Base-by-base conservation (phyloP, 1,140 invertebrate genomes). In the Drosophila nannoptera region DNA sequence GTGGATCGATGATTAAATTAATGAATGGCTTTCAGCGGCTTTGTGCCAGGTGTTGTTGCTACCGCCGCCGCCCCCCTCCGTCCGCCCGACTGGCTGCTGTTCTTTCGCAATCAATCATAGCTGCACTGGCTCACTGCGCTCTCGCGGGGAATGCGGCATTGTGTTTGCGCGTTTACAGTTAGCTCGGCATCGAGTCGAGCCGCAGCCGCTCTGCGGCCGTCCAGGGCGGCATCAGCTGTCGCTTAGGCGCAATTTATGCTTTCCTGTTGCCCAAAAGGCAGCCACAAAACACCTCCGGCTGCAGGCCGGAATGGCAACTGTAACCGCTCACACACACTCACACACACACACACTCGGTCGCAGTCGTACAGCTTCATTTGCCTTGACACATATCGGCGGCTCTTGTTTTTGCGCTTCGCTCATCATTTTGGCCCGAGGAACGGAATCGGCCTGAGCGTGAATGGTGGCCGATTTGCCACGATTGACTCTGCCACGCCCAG, bases 1-100 rank as follows among this genome's bases (percentile, higher is more conserved):
- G 69, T 80, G 81, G 80, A 80, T 86, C 81, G 75, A 80, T 86
- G 81, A 84, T 84, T 84, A 84, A 75, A 84, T 84, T 84, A 84
- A 84, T 84, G 80, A 84, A 84, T 81, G 80, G 56, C 81, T 84
- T 83, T 84, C 80, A 86, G 81, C 81, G 68, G 45, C 45, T 63
- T 54, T 54, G 49, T 42, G 32, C 11, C 14, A 43, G 60, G 36
- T 70, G 62, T 43, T 52, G 54, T 53, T 58, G 43, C 38, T 42
- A 22, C 12, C 12, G 40, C 35, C 8, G 35, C 22, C 22, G 1
- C 22, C 3, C 22, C 22, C 22, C 22, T 22, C 22, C n/a, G n/a
- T n/a, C 22, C 22, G 3, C 22, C 22, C 22, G 22, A 22, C 22
- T 3, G 22, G 22, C 35, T 36, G 35, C 35, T 48, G 54, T 16